These are phyloP conservation scores for Atta colombica DNA, from an alignment of 1,140 invertebrate genomes.

Conservation along the genomic window DNA sequence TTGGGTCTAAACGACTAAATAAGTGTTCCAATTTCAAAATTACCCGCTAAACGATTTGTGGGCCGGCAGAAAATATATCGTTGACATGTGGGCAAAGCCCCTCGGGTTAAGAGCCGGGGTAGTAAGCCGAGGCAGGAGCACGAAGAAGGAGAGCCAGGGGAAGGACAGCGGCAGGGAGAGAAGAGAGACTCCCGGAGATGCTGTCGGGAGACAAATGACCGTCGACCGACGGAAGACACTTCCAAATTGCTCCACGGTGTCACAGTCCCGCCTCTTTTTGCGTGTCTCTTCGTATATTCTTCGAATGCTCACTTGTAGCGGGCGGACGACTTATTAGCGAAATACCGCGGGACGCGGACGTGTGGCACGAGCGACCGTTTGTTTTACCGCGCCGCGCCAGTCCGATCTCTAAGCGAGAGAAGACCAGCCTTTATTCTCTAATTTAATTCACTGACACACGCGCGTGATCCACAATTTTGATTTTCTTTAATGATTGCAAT, in stretches of 20 bases:
- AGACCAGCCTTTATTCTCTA: background rate
- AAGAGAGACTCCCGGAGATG: slow-evolving; percentile 72
- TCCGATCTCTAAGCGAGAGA: background rate
- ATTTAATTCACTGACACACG: background rate
- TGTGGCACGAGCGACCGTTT: slow-evolving; percentile 66
- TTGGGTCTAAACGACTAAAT: slow-evolving; percentile 85
- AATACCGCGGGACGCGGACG: slow-evolving; percentile 72
- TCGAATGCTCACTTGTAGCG: slow-evolving; percentile 64
- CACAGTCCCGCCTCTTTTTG: slow-evolving; percentile 74
- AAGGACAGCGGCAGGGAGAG: slow-evolving; percentile 67
- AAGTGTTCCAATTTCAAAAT: slow-evolving; percentile 87
- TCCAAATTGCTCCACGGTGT: slow-evolving; percentile 78
- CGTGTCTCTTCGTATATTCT: slow-evolving; percentile 71
- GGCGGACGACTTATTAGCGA: slow-evolving; percentile 76
- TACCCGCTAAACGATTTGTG: slow-evolving; percentile 86
- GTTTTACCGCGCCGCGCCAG: background rate
- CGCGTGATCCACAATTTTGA: background rate
- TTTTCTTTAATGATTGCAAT: background rate
- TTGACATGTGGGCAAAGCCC: slow-evolving; percentile 85
- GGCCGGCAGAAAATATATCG: slow-evolving; percentile 86
- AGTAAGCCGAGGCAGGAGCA: slow-evolving; percentile 36
- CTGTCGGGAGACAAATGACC: slow-evolving; percentile 80
- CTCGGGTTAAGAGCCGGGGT: slow-evolving; percentile 68
- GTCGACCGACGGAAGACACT: slow-evolving; percentile 76
- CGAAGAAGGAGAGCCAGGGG: slow-evolving; percentile 57